Conservation (phyloP, 2,797 vertebrate species). For the Xiphophorus birchmanni region DNA sequence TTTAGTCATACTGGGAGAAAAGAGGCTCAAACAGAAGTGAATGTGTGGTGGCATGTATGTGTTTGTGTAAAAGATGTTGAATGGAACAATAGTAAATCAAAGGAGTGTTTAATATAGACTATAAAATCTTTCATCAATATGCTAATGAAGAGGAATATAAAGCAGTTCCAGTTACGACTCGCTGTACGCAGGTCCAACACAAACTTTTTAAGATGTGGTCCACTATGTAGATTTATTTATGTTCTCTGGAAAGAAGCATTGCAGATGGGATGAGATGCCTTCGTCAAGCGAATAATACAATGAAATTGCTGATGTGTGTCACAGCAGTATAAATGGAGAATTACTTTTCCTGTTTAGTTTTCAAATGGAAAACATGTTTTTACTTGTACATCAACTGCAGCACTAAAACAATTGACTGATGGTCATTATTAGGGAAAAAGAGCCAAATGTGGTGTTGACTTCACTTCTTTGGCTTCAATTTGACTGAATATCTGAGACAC, state of each 20-base stretch:
- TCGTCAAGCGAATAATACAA: background rate
- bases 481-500: background rate
- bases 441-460: background rate
- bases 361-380: background rate
- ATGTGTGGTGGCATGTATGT: background rate
- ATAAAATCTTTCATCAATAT: constrained; percentile 51
- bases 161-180: constrained; percentile 1
- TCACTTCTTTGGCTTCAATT: too few relatives aligned
- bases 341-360: background rate
- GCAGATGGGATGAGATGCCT: background rate
- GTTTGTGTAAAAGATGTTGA: constrained; percentile 17
- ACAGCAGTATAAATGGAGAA: background rate
- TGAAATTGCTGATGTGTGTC: background rate
- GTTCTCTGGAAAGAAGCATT: background rate
- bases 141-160: constrained; percentile 56
- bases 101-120: constrained; percentile 8
- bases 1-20: background rate
- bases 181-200: background rate
- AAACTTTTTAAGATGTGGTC: background rate
- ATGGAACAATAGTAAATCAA: constrained; percentile 32
- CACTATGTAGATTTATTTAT: background rate
- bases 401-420: background rate
- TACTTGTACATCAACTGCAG: background rate
- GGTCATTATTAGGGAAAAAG: background rate
- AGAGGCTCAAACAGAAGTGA: background rate